These are phyloP conservation scores for Catostomus latipinnis DNA, from an alignment of 2,797 vertebrate genomes.

Conservation along the genomic window DNA sequence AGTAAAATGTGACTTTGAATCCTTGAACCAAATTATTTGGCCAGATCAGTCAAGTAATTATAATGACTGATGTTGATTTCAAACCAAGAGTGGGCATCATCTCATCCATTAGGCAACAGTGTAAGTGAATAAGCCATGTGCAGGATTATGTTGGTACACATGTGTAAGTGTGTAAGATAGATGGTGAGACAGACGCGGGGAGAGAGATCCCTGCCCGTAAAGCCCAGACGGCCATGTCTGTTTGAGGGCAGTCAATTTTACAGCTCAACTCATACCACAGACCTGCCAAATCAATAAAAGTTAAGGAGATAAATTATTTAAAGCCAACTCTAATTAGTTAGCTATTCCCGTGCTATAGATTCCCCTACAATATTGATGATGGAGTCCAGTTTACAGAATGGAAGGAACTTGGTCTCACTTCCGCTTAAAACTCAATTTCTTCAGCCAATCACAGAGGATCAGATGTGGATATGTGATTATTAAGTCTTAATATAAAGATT, in stretches of 20 bases:
- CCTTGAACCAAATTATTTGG: background rate
- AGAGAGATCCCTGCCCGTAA: slow-evolving; percentile 65
- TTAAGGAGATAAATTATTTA: slow-evolving; percentile 99
- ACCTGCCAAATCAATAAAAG: slow-evolving; percentile 99
- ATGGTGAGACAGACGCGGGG: slow-evolving; percentile 53
- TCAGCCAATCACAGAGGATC: slow-evolving; percentile 14
- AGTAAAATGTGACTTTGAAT: no score
- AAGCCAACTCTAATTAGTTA: slow-evolving; percentile 98
- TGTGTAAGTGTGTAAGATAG: slow-evolving; percentile 22
- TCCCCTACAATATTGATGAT: slow-evolving; percentile 97
- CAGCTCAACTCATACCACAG: slow-evolving; percentile 90
- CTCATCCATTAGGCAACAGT: slow-evolving; percentile 20
- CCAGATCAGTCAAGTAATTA: background rate
- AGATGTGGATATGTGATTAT: slow-evolving; percentile 31
- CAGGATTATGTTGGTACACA: slow-evolving; percentile 6
- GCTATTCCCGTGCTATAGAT: slow-evolving; percentile 96
- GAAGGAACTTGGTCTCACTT: slow-evolving; percentile 64
- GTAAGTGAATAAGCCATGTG: slow-evolving; percentile 9
- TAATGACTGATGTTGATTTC: background rate
- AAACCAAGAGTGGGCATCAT: background rate
- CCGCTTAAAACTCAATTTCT: slow-evolving; percentile 44
- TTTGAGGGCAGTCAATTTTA: slow-evolving; percentile 96
- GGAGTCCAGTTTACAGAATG: slow-evolving; percentile 81
- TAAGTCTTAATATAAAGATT: slow-evolving; percentile 27
- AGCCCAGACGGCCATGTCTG: slow-evolving; percentile 78